A percentile compares a stretch with the other conserved stretches of the same genome.
Evolutionary conservation across 1,140 invertebrate genomes (phyloP).

Genomic region (Nasonia giraulti): DNA sequence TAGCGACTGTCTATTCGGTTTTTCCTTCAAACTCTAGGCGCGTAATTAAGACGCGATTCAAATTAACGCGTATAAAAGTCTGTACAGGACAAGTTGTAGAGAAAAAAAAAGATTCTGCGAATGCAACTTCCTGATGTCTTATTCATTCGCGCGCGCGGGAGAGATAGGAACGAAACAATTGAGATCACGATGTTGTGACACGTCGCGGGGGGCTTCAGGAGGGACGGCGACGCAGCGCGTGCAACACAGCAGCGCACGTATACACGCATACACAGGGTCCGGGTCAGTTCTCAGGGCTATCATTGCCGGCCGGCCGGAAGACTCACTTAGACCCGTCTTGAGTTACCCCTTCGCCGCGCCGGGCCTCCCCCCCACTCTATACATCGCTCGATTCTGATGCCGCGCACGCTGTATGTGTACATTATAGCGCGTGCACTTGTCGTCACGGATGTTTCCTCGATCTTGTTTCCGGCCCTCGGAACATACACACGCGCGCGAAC

Average conservation of each 20-base stretch:
- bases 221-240: constrained; percentile 14
- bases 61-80: background rate
- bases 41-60: background rate
- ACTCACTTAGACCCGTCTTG: constrained; percentile 75
- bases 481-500: constrained; percentile 17
- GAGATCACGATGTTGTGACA: constrained; percentile 59
- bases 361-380: constrained; percentile 32
- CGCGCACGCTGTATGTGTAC: too few relatives aligned
- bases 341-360: constrained; percentile 69
- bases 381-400: constrained; percentile 28
- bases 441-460: constrained; percentile 46
- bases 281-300: constrained; percentile 75
- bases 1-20: too few relatives aligned
- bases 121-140: constrained; percentile 28
- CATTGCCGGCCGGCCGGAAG: constrained; percentile 73
- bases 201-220: constrained; percentile 33
- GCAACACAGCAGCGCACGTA: background rate
- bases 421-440: constrained; percentile 38
- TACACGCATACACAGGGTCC: constrained; percentile 45
- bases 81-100: background rate
- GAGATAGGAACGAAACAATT: constrained; percentile 35
- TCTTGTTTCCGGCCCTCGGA: constrained; percentile 47
- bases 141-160: constrained; percentile 27
- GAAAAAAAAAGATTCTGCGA: background rate
- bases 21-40: background rate